phyloP scores from a whole-genome alignment of 2,888 invertebrate genomes.

The Cosmia trapezina region DNA sequence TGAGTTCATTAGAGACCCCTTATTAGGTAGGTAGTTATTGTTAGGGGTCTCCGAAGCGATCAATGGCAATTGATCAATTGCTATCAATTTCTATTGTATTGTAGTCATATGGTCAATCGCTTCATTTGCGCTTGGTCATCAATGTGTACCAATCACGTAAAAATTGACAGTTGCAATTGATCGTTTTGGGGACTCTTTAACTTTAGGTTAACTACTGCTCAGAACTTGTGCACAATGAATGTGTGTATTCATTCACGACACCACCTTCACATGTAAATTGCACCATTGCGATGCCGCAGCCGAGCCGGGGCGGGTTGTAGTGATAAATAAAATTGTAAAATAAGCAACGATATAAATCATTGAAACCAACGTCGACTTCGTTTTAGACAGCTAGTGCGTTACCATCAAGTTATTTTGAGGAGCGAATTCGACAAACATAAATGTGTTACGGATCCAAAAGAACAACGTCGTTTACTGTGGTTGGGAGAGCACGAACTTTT shows the following conservation, averaged over 20 bases:
- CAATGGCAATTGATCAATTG: no score
- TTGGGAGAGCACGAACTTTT: constrained; percentile 95
- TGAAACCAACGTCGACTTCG: constrained; percentile 8
- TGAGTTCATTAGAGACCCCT: neutral
- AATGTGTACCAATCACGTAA: no score
- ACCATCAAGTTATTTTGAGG: constrained; percentile 94
- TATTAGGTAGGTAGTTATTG: neutral
- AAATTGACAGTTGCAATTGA: no score
- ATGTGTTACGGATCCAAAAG: constrained; percentile 92
- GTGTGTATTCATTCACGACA: neutral
- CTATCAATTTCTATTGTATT: no score
- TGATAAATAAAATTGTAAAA: neutral
- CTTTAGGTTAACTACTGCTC: no score
- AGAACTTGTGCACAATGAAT: no score
- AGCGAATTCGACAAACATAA: constrained; percentile 94
- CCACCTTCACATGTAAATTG: neutral
- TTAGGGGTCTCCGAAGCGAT: no score
- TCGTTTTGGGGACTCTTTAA: no score
- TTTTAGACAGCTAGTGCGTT: constrained; percentile 93
- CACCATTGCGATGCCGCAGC: no score
- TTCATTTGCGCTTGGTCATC: no score
- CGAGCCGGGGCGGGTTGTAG: neutral
- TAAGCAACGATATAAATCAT: neutral
- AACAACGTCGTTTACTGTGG: constrained; percentile 93
- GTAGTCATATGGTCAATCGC: no score